A percentile compares a stretch with the other conserved stretches of the same genome.
Conservation (phyloP, 2,113 vertebrate species). For the Alosa alosa region DNA sequence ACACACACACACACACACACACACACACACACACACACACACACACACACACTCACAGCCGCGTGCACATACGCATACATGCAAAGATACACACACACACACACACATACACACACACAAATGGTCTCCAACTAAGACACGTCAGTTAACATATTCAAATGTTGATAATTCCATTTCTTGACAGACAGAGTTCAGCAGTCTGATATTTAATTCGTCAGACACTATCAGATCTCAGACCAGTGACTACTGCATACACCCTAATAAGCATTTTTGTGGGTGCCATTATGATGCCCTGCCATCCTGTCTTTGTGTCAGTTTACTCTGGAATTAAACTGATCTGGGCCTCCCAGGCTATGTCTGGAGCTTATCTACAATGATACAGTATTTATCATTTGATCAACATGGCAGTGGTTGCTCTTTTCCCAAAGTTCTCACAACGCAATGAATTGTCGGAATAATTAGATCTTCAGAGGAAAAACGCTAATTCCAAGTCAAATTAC, state of each 20-base stretch:
- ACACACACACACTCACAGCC: not conserved
- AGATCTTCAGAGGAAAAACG: constrained; percentile 65
- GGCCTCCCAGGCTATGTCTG: constrained; percentile 66
- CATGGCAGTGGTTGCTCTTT: constrained; percentile 64
- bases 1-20: not conserved
- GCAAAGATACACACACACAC: not conserved
- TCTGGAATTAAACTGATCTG: constrained; percentile 57
- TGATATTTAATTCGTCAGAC: constrained; percentile 20
- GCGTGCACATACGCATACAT: not conserved
- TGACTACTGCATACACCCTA: not conserved
- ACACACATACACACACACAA: not conserved
- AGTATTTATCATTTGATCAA: constrained; percentile 59
- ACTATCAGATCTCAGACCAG: constrained; percentile 11
- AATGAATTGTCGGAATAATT: constrained; percentile 76
- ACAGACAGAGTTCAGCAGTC: constrained; percentile 26
- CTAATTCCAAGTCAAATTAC: constrained; percentile 78
- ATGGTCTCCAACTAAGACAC: not conserved
- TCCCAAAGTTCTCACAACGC: constrained; percentile 66
- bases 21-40: not conserved
- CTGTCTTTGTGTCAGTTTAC: constrained; percentile 42
- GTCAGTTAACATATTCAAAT: not conserved
- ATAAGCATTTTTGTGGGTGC: constrained; percentile 1
- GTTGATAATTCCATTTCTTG: constrained; percentile 25
- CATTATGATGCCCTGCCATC: constrained; percentile 23
- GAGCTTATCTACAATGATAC: constrained; percentile 55